Conservation (phyloP, 2,888 invertebrate genomes). For the Napeogenes inachia region DNA sequence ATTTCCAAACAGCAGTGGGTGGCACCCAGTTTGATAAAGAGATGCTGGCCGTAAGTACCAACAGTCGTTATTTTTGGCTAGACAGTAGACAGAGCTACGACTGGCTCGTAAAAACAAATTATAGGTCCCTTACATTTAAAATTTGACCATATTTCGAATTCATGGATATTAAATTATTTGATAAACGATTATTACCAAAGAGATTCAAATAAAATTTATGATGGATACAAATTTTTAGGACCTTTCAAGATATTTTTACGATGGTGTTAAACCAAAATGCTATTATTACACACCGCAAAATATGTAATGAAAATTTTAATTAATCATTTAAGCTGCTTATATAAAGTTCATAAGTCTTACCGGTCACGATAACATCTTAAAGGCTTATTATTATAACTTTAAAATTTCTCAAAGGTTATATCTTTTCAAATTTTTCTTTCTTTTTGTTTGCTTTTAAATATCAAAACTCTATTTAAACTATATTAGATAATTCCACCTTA, state of each 20-base stretch:
- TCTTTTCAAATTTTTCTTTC: no score
- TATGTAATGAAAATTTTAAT: no score
- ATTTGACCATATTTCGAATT: slow-evolving; percentile 9
- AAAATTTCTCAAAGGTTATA: no score
- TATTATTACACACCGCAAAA: no score
- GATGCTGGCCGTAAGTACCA: slow-evolving; percentile 43
- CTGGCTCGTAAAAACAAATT: slow-evolving; percentile 10
- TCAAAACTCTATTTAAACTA: no score
- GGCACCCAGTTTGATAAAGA: slow-evolving; percentile 38
- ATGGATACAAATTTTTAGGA: not conserved
- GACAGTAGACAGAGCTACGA: slow-evolving; percentile 14
- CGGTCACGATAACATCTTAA: no score
- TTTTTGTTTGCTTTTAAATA: no score
- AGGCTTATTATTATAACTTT: no score
- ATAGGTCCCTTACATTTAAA: slow-evolving; percentile 9
- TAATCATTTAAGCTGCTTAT: no score
- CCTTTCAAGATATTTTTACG: not conserved
- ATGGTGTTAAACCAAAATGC: no score
- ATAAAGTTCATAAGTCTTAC: no score
- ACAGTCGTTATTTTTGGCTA: slow-evolving; percentile 20
- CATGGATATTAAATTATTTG: slow-evolving; percentile 14
- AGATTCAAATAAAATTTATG: not conserved
- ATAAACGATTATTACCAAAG: not conserved
- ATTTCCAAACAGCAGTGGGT: slow-evolving; percentile 34
- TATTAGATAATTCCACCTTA: no score